Conservation (phyloP, 2,113 vertebrate genomes). For the Lasiurus cinereus region DNA sequence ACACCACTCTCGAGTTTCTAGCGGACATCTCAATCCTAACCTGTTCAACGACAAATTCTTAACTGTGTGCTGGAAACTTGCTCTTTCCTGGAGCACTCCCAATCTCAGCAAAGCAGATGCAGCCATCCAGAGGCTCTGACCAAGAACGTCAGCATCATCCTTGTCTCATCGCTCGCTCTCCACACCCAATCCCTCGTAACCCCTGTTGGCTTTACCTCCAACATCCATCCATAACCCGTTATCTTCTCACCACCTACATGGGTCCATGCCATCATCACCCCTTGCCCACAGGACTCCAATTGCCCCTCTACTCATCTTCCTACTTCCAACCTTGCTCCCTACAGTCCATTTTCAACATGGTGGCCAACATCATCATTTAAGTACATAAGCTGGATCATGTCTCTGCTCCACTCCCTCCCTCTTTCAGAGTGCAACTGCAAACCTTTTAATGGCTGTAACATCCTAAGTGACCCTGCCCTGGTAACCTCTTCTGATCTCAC, state of each 20-base stretch:
- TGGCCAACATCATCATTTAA: neutral
- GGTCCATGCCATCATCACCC: neutral
- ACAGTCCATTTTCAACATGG: slow-evolving; percentile 6
- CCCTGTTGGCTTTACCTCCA: neutral
- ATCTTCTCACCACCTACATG: neutral
- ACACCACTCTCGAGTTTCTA: neutral
- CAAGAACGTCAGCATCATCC: neutral
- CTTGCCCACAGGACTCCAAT: neutral
- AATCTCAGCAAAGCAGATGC: neutral
- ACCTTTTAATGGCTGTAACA: neutral
- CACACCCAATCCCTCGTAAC: neutral
- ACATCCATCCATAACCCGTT: neutral
- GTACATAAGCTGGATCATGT: neutral
- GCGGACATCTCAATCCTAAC: neutral
- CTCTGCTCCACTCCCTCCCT: neutral
- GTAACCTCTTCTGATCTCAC: neutral
- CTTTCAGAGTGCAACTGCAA: neutral
- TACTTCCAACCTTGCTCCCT: neutral
- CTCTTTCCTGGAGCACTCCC: neutral
- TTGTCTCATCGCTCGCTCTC: neutral
- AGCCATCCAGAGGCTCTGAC: neutral
- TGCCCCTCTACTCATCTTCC: neutral
- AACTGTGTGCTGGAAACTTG: neutral
- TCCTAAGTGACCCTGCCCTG: neutral
- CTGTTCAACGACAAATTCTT: neutral